Percentiles rank a stretch among this genome's conserved stretches.
phyloP scores from a whole-genome alignment of 2,888 invertebrate genomes.

The Peribatodes rhomboidaria region DNA sequence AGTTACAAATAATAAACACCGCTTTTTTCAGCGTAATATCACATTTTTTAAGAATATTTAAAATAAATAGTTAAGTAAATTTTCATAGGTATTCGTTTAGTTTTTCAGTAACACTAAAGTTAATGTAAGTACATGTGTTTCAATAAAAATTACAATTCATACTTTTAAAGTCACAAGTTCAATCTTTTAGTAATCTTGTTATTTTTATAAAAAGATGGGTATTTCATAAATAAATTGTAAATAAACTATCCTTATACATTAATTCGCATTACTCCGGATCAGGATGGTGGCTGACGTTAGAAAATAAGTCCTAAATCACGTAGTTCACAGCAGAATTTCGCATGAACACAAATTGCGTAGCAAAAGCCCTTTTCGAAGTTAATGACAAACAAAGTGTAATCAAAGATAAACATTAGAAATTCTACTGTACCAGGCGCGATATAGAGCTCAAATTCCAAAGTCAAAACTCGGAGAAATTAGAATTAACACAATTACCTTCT shows the following conservation, averaged over 20 bases:
- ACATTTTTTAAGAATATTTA: conserved; percentile 32
- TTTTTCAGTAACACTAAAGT: background rate
- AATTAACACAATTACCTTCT: background rate
- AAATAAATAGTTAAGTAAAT: conserved; percentile 19
- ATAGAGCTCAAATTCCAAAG: conserved; percentile 3
- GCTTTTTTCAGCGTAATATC: conserved; percentile 34
- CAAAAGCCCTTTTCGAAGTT: background rate
- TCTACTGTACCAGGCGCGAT: background rate
- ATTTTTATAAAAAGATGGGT: background rate
- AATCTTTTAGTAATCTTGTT: background rate
- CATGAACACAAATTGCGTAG: background rate
- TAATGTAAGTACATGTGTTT: background rate
- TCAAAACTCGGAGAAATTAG: background rate
- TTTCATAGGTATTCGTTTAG: background rate
- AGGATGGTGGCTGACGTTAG: background rate
- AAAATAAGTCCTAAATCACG: background rate
- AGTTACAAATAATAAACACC: conserved; percentile 45
- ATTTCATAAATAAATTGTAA: background rate
- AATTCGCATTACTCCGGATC: background rate
- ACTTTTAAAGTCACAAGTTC: background rate
- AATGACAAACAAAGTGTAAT: background rate
- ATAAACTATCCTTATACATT: background rate
- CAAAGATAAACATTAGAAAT: background rate
- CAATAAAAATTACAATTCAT: conserved; percentile 1
- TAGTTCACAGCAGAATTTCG: background rate